phyloP scores from a whole-genome alignment of 2,113 vertebrate species.

The Tretioscincus oriximinensis region DNA sequence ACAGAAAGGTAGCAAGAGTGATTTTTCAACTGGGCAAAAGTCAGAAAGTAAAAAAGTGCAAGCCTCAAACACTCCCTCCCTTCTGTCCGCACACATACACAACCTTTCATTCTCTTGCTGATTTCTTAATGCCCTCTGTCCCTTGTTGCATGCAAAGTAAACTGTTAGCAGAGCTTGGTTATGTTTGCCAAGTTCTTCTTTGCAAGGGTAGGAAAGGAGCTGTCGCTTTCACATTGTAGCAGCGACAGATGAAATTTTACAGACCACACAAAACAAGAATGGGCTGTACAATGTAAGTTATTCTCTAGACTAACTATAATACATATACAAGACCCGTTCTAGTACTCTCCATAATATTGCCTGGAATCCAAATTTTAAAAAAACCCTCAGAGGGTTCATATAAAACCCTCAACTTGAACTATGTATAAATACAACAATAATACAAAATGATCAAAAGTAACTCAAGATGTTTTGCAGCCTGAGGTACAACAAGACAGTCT shows the following conservation, averaged over 20 bases:
- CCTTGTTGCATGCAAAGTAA: constrained; percentile 60
- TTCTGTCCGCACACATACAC: background rate
- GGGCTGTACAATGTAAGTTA: constrained; percentile 1
- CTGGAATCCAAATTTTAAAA: no score
- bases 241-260: background rate
- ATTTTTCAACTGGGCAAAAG: constrained; percentile 57
- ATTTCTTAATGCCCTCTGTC: constrained; percentile 53
- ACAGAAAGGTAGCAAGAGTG: constrained; percentile 60
- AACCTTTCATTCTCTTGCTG: constrained; percentile 29
- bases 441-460: constrained; percentile 45
- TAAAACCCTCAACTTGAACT: constrained; percentile 33
- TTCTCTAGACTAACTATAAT: background rate
- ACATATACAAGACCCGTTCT: constrained; percentile 21
- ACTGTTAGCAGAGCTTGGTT: constrained; percentile 54
- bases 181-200: constrained; percentile 53
- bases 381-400: no score
- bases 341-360: constrained; percentile 33
- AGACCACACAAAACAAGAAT: constrained; percentile 19
- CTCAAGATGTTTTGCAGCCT: no score
- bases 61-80: constrained; percentile 26
- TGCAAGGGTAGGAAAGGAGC: background rate
- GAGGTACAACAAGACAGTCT: no score
- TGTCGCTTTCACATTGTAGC: background rate
- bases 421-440: constrained; percentile 47
- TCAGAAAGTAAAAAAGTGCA: constrained; percentile 53